Conservation (phyloP, 2,113 vertebrate species). For the Eptesicus fuscus region DNA sequence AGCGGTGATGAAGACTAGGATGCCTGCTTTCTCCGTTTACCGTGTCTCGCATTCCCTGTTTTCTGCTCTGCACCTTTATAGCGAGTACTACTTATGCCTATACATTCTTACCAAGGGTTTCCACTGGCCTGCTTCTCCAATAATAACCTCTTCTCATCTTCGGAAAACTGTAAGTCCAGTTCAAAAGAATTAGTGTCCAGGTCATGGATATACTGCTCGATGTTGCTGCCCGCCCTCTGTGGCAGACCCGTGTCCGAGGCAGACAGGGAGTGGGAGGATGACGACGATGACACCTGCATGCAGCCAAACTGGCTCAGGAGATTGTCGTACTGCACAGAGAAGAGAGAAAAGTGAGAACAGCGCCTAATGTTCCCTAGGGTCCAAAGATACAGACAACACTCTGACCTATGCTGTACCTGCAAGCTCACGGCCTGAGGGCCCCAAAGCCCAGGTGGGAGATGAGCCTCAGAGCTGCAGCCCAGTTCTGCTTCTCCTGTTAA, state of each 20-base stretch:
- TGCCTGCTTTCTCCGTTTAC: not conserved
- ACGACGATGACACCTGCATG: slow-evolving; percentile 95
- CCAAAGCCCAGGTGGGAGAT: rapidly evolving
- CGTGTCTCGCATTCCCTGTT: rapidly evolving
- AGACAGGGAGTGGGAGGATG: slow-evolving; percentile 88
- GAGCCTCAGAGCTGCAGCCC: not conserved
- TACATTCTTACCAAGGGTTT: slow-evolving; percentile 91
- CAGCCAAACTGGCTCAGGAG: slow-evolving; percentile 99
- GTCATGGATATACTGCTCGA: slow-evolving; percentile 98
- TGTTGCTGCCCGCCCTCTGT: slow-evolving; percentile 92
- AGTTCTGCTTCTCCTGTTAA: not conserved
- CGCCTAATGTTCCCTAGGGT: not conserved
- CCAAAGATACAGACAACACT: not conserved
- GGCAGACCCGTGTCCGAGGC: slow-evolving; percentile 83
- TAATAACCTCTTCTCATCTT: slow-evolving; percentile 94
- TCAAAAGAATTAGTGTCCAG: slow-evolving; percentile 98
- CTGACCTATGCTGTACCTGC: not conserved
- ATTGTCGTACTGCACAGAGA: slow-evolving; percentile 92
- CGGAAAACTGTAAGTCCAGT: slow-evolving; percentile 96
- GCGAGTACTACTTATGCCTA: not conserved
- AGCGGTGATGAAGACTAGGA: not conserved
- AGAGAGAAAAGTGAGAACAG: not conserved
- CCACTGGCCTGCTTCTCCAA: slow-evolving; percentile 95
- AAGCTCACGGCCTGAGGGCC: not conserved
- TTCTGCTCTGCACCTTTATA: not conserved